Conservation (phyloP, 2,113 vertebrate genomes). For the Callocephalon fimbriatum region DNA sequence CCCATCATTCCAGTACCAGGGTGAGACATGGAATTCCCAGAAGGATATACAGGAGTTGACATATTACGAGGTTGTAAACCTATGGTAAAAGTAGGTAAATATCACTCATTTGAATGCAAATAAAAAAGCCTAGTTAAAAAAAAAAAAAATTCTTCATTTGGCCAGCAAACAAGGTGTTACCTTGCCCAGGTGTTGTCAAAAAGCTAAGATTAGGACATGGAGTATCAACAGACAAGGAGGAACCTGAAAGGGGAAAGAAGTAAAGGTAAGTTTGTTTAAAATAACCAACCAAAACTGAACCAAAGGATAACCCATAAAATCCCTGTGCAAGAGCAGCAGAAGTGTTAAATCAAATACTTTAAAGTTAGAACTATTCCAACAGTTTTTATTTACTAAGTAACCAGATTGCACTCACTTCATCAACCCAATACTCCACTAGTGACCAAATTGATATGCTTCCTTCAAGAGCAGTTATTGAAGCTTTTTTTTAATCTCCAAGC, state of each 20-base stretch:
- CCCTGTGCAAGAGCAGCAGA: background rate
- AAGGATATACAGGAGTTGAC: slow-evolving; percentile 80
- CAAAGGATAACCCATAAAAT: background rate
- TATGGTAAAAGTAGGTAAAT: slow-evolving; percentile 32
- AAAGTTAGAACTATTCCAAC: background rate
- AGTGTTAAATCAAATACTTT: background rate
- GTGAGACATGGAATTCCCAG: slow-evolving; percentile 68
- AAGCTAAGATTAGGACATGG: slow-evolving; percentile 74
- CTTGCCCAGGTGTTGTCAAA: slow-evolving; percentile 77
- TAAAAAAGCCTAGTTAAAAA: background rate
- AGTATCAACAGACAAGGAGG: slow-evolving; percentile 70
- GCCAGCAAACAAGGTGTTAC: slow-evolving; percentile 58
- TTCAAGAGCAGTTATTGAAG: background rate
- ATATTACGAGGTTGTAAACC: slow-evolving; percentile 77
- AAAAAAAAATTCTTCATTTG: background rate
- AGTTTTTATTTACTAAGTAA: background rate
- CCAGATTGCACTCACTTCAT: background rate
- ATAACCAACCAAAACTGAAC: background rate
- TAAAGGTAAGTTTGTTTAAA: background rate
- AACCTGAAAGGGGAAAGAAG: slow-evolving; percentile 67
- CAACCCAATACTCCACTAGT: background rate
- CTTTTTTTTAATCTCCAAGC: background rate
- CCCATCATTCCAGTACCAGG: slow-evolving; percentile 78
- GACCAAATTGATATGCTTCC: accelerated
- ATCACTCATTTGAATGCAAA: background rate